Conservation (phyloP, 2,888 invertebrate genomes). For the Margaritifera margaritifera region DNA sequence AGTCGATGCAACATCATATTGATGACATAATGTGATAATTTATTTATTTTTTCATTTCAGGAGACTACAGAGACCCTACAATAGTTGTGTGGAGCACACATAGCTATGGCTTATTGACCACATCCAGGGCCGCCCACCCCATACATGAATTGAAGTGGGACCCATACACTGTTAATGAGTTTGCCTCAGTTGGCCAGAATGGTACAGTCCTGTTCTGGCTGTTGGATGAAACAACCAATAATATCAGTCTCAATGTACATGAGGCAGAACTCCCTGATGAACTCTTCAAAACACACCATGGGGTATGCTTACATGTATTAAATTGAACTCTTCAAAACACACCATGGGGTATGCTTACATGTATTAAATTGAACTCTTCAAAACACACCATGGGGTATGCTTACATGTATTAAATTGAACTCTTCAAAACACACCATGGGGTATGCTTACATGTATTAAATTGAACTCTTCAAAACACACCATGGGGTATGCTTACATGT, state of each 20-base stretch:
- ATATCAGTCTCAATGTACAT: slow-evolving; percentile 64
- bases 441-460: slow-evolving; percentile 20
- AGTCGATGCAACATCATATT: not conserved
- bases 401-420: slow-evolving; percentile 37
- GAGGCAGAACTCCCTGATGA: slow-evolving; percentile 68
- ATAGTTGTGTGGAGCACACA: slow-evolving; percentile 68
- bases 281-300: slow-evolving; percentile 48
- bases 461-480: slow-evolving; percentile 56
- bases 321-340: slow-evolving; percentile 57
- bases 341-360: slow-evolving; percentile 35
- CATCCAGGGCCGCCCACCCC: slow-evolving; percentile 58
- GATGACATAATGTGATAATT: not conserved
- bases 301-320: slow-evolving; percentile 24
- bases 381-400: slow-evolving; percentile 43
- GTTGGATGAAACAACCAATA: slow-evolving; percentile 63
- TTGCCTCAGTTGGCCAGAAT: slow-evolving; percentile 66
- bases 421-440: slow-evolving; percentile 49
- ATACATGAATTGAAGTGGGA: slow-evolving; percentile 69
- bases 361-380: slow-evolving; percentile 54
- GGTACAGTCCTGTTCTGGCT: slow-evolving; percentile 69
- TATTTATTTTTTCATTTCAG: slow-evolving; percentile 36
- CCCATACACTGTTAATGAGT: slow-evolving; percentile 69
- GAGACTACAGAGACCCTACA: slow-evolving; percentile 67
- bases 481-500: slow-evolving; percentile 32
- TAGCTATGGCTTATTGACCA: slow-evolving; percentile 57